A percentile compares a stretch with the other conserved stretches of the same genome.
phyloP scores from a whole-genome alignment of 2,113 vertebrate genomes.

The Cricetomys ansorgei region DNA sequence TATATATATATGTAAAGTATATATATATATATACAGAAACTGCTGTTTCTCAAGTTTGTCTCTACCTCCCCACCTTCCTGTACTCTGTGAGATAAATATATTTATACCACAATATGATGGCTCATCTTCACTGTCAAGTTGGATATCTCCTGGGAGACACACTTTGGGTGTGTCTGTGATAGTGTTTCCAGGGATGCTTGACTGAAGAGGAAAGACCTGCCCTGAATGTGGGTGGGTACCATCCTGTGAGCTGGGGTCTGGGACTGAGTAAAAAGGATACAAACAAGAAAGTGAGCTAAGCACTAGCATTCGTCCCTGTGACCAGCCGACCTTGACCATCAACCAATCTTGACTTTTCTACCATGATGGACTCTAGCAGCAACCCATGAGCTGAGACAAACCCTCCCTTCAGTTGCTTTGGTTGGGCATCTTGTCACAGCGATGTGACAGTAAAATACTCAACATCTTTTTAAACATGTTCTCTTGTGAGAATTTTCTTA shows the following conservation, averaged over 20 bases:
- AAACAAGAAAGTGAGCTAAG: not conserved
- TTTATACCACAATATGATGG: not conserved
- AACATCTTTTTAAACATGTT: conserved; percentile 8
- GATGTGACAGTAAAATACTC: not conserved
- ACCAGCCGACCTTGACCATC: too few species aligned
- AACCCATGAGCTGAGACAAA: not conserved
- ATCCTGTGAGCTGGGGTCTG: not conserved
- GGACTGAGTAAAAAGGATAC: not conserved
- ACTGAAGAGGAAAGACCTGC: not conserved
- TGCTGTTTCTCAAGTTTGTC: not conserved
- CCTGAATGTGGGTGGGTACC: not conserved
- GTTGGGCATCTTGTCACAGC: not conserved
- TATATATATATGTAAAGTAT: too few species aligned
- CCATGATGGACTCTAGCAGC: not conserved
- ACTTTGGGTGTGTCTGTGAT: not conserved
- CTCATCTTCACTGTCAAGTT: not conserved
- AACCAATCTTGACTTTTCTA: too few species aligned
- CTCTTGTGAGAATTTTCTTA: conserved; percentile 27
- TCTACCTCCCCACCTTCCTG: not conserved
- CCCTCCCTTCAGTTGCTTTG: not conserved
- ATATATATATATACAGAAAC: too few species aligned
- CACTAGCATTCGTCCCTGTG: not conserved
- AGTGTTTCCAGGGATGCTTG: not conserved
- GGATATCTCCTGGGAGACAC: not conserved
- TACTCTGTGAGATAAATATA: not conserved